Evolutionary conservation across 2,113 vertebrate species (phyloP), one percentile per base, ranked within the genome.

Genomic region (Pachypanchax playfairii): DNA sequence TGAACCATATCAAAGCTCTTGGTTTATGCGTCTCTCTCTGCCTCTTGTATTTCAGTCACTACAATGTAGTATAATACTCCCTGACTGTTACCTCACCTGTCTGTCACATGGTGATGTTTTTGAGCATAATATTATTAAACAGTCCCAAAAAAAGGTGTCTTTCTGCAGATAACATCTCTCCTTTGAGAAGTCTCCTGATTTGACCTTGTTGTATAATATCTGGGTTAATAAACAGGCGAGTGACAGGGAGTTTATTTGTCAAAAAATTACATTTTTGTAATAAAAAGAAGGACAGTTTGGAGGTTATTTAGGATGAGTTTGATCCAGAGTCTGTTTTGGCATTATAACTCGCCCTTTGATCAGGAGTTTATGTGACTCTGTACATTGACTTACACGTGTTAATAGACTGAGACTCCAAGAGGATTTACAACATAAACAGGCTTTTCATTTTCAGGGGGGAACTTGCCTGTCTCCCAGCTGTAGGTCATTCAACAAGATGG

Each of bases 1-100:
- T 64, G 59, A 74, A 83, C 54, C 52, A 71, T 69, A 50, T 73
- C 71, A 70, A 78, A 78, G 75, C 71, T 43, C 57, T 53, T 15
- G 49, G 69, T 73, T 68, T 65, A 36, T 41, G 48, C 52, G n/a
- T 75, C 55, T 58, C 56, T 76, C 39, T 63, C 59, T 33, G 39
- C 46, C 29, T 26, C 33, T 64, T 55, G 25, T 28, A 66, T 73
- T 79, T 73, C 21, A 43, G 28, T 59, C 44, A 52, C 35, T 42
- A 12, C 33, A 50, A 36, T 36, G 24, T 12, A 21, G 10, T 62
- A 25, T 51, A 53, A 60, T 59, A 49, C 47, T 62, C 48, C 35
- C 9, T 35, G 39, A 22, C 21, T 48, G 9, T 64, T 61, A 53
- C 49, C 38, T 65, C 24, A 47, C 55, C 26, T 3, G 6, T 21